Conservation (phyloP, 2,797 vertebrate genomes). For the Nyctibius grandis region DNA sequence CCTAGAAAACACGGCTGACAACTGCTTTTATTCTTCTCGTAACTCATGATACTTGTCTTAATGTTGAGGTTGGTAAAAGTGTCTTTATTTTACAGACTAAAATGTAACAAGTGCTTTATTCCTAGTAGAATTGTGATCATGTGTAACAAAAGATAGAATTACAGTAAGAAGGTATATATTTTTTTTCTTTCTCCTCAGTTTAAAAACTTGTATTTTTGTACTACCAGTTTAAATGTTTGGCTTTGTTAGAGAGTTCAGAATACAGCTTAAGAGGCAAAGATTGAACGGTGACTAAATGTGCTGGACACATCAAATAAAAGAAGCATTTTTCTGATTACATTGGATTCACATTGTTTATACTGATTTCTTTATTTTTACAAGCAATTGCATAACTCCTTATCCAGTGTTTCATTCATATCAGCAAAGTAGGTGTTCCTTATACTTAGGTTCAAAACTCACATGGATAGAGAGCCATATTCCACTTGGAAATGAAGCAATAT, state of each 20-base stretch:
- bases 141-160: slow-evolving; percentile 2
- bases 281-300: slow-evolving; percentile 57
- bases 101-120: slow-evolving; percentile 45
- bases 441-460: background rate
- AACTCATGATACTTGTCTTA: background rate
- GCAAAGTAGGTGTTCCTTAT: background rate
- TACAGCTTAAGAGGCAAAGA: slow-evolving; percentile 13
- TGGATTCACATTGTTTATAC: background rate
- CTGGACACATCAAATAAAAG: slow-evolving; percentile 69
- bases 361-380: background rate
- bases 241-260: slow-evolving; percentile 37
- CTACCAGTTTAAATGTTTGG: slow-evolving; percentile 13
- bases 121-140: slow-evolving; percentile 10
- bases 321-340: slow-evolving; percentile 25
- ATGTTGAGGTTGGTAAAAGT: slow-evolving; percentile 11
- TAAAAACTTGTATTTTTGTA: slow-evolving; percentile 59
- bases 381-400: background rate
- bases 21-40: background rate
- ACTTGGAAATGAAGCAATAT: background rate
- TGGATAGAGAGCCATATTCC: background rate
- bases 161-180: slow-evolving; percentile 7
- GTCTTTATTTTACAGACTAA: slow-evolving; percentile 22
- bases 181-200: slow-evolving; percentile 16
- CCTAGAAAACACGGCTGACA: background rate
- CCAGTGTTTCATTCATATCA: background rate